phyloP scores from a whole-genome alignment of 1,140 invertebrate genomes.

The Hycleus cichorii region DNA sequence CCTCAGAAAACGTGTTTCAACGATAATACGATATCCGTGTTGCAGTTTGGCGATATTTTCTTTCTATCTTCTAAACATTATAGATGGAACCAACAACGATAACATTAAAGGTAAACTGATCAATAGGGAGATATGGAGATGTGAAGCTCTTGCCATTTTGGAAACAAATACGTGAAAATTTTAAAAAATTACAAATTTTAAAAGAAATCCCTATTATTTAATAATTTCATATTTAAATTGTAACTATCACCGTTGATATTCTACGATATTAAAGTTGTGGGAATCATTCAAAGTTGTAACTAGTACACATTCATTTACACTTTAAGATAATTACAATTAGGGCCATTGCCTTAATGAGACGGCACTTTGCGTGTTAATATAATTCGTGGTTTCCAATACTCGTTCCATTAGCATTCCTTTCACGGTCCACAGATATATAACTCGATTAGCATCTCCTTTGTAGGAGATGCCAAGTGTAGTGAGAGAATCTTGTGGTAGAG shows the following conservation, averaged over 20 bases:
- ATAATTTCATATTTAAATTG: too few relatives aligned
- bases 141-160: background rate
- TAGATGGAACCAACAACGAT: background rate
- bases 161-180: too few relatives aligned
- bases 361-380: conserved; percentile 33
- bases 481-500: too few relatives aligned
- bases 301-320: conserved; percentile 23
- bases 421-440: conserved; percentile 24
- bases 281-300: too few relatives aligned
- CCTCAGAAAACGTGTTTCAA: conserved; percentile 8
- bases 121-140: background rate
- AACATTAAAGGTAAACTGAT: too few relatives aligned
- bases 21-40: conserved; percentile 16
- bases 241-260: too few relatives aligned
- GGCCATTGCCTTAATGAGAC: conserved; percentile 20
- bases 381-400: conserved; percentile 28
- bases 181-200: too few relatives aligned
- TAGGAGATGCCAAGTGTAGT: background rate
- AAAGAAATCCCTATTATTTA: too few relatives aligned
- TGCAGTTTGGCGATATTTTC: background rate
- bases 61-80: background rate
- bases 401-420: conserved; percentile 27
- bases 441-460: conserved; percentile 28
- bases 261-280: too few relatives aligned
- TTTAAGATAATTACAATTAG: conserved; percentile 27